Base-by-base conservation (phyloP, 2,797 vertebrate species). In the Sciaenops ocellatus region DNA sequence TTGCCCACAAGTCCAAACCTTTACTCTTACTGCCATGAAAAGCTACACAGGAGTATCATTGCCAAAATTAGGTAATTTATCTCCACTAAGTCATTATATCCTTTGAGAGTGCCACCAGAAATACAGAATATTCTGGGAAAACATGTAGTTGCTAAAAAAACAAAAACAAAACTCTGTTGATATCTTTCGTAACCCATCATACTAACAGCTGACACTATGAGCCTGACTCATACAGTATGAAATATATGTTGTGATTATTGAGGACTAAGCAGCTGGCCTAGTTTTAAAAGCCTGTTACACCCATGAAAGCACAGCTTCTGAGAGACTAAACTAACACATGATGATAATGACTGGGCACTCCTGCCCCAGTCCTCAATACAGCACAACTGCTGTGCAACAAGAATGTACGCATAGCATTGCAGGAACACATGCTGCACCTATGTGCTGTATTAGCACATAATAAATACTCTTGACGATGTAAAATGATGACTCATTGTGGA, bases 401-500 rank as follows among this genome's bases (percentile, higher is more conserved):
- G 64, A 65, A 65, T 38, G 44, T 56, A 24, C 42, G 24, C 67
- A 65, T n/a, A 47, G 59, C 69, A 64, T 48, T 24, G 24, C 34
- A 54, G 38, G 30, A 47, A 69, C 62, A 77, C 71, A 84, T 55
- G 80, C 51, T 30, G 70, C 61, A 72, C 30, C 47, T 52, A 56
- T 80, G 50, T 83, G 78, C 62, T 34, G 30, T 34, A 47, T 69
- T 51, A 54, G 30, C 75, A 68, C 34, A 67, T 13, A 8, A 4
- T 61, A 6, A 63, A 46, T 9, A 65, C 7, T 56, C 17, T 57
- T 24, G 64, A 57, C 46, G 50, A 42, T 0, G 13, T 22, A 28
- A 65, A 48, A 38, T 54, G 20, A 56, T 28, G 3, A 26, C 30
- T 47, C 6, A 10, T 2, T 11, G 24, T 16, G 10, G 22, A 46